phyloP scores from a whole-genome alignment of 2,888 invertebrate genomes.

The Scaeva pyrastri region DNA sequence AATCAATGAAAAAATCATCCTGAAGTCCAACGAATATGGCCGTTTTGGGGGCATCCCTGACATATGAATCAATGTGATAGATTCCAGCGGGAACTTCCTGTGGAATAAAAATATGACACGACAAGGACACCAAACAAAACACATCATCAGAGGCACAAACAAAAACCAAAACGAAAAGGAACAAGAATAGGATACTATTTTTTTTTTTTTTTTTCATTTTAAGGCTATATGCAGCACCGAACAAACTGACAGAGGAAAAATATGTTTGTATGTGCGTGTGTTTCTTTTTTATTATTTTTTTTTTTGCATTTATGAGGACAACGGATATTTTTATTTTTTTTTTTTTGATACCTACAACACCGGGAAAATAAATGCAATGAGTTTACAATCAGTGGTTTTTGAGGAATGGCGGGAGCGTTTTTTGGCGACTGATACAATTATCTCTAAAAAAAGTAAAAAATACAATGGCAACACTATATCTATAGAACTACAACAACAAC shows the following conservation, averaged over 20 bases:
- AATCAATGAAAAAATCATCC: conserved; percentile 81
- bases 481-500: conserved; percentile 16
- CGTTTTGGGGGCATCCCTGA: conserved; percentile 82
- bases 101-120: conserved; percentile 79
- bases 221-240: conserved; percentile 42
- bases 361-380: conserved; percentile 40
- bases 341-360: neutral
- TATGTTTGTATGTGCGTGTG: conserved; percentile 5
- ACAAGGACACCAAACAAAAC: conserved; percentile 77
- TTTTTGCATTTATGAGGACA: neutral
- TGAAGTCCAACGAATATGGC: conserved; percentile 83
- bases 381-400: conserved; percentile 26
- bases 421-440: conserved; percentile 43
- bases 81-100: conserved; percentile 82
- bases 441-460: conserved; percentile 31
- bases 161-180: neutral
- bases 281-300: neutral
- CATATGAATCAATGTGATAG: conserved; percentile 83
- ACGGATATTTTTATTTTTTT: conserved; percentile 27
- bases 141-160: conserved; percentile 40
- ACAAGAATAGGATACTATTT: neutral
- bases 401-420: conserved; percentile 40
- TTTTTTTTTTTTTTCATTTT: neutral
- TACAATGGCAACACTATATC: neutral
- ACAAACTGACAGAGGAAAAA: conserved; percentile 16